phyloP scores from a whole-genome alignment of 2,888 invertebrate genomes.

The Melanostoma scalare region DNA sequence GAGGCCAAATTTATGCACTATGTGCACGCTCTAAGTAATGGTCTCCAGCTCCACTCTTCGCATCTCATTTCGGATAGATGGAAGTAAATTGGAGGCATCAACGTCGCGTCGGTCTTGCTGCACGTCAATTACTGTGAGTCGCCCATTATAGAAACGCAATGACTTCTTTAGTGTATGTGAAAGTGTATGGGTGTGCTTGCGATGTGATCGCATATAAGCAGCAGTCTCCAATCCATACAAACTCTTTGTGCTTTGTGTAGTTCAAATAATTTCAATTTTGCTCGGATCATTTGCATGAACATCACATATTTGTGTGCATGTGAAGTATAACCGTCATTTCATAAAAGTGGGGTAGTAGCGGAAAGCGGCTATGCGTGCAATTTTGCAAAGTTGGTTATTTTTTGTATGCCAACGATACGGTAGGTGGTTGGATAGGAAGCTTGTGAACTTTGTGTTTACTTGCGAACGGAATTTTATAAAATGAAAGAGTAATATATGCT shows the following conservation, averaged over 20 bases:
- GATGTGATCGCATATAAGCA: conserved; percentile 7
- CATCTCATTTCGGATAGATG: conserved; percentile 13
- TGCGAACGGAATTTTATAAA: conserved; percentile 22
- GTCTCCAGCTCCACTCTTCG: neutral
- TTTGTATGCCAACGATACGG: conserved; percentile 35
- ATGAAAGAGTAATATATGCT: conserved; percentile 2
- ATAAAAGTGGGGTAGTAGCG: conserved; percentile 5
- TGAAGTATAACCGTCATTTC: conserved; percentile 25
- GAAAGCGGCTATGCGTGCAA: conserved; percentile 46
- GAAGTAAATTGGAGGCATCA: conserved; percentile 46
- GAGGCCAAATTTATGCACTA: conserved; percentile 50
- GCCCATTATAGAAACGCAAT: conserved; percentile 44
- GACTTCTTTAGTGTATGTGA: conserved; percentile 40
- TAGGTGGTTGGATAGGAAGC: neutral
- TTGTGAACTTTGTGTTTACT: conserved; percentile 25
- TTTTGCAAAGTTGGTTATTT: conserved; percentile 23
- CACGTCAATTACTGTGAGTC: conserved; percentile 50
- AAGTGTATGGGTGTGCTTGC: conserved; percentile 24
- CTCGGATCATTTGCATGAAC: conserved; percentile 51
- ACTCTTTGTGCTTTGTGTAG: conserved; percentile 3
- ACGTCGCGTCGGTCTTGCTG: conserved; percentile 44
- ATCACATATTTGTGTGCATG: conserved; percentile 45
- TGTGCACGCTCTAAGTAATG: neutral
- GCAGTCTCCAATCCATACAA: neutral
- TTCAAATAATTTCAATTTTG: conserved; percentile 49